Percentiles rank a stretch among this genome's conserved stretches.
Conservation (phyloP, 2,888 invertebrate genomes). For the Ashinkailepas kermadecensis region DNA sequence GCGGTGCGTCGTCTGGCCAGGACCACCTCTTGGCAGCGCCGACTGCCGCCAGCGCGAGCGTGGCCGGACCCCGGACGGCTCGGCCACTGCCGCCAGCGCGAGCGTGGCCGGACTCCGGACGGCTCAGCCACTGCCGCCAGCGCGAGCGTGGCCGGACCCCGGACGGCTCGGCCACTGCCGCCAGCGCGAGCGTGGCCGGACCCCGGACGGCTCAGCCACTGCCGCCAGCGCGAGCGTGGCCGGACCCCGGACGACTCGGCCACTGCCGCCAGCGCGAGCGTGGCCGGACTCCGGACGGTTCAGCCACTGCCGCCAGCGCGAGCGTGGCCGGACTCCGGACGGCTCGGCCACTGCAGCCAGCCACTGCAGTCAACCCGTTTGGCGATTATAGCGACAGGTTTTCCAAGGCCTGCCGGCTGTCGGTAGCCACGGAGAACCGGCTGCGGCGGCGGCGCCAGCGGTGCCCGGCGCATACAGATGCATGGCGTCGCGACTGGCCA, state of each 20-base stretch:
- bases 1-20: too few species aligned
- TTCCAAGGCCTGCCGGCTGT: constrained; percentile 1
- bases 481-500: neutral
- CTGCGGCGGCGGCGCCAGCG: neutral
- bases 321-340: neutral
- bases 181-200: neutral
- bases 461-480: neutral
- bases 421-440: neutral
- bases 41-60: neutral
- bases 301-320: neutral
- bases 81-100: neutral
- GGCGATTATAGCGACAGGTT: neutral
- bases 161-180: neutral
- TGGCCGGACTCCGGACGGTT: neutral
- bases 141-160: neutral
- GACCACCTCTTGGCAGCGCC: too few species aligned
- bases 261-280: neutral
- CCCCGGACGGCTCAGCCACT: neutral
- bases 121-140: neutral
- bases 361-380: neutral
- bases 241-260: neutral
- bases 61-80: neutral
- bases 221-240: neutral
- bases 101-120: neutral
- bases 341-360: neutral